A percentile compares a stretch with the other conserved stretches of the same genome.
These are phyloP conservation scores for Oreochromis mossambicus DNA, from an alignment of 2,797 vertebrate species.

Conservation along the genomic window DNA sequence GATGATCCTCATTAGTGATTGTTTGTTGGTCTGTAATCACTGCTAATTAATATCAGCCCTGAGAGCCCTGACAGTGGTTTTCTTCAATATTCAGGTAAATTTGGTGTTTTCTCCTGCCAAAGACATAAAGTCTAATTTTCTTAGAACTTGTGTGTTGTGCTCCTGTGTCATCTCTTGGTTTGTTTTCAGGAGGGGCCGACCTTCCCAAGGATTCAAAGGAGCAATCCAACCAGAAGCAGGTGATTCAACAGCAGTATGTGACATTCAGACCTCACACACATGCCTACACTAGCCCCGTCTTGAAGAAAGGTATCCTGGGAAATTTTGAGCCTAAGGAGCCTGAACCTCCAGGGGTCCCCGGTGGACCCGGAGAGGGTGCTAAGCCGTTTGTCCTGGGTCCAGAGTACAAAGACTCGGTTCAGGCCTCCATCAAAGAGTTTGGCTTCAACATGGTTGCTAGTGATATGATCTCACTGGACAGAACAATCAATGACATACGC, in stretches of 20 bases:
- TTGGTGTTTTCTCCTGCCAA: neutral
- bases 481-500: conserved; percentile 88
- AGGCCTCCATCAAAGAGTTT: conserved; percentile 95
- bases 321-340: conserved; percentile 92
- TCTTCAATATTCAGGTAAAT: neutral
- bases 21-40: neutral
- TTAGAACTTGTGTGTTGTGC: neutral
- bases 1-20: neutral
- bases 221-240: conserved; percentile 56
- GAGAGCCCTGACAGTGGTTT: neutral
- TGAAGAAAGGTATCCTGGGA: conserved; percentile 83
- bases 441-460: conserved; percentile 99
- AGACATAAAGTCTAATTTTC: neutral
- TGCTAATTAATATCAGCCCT: neutral
- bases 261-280: conserved; percentile 92
- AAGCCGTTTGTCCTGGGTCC: conserved; percentile 88
- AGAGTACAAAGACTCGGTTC: conserved; percentile 90
- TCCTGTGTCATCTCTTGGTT: neutral
- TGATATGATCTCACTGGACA: conserved; percentile 97
- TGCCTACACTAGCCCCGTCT: conserved; percentile 80
- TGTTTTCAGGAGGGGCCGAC: conserved; percentile 2
- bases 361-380: conserved; percentile 89
- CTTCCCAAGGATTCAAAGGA: neutral
- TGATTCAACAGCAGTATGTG: conserved; percentile 90
- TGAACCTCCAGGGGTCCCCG: conserved; percentile 85